Base-by-base conservation (phyloP, 2,797 vertebrate genomes). In the Melanotaenia pygmaea region DNA sequence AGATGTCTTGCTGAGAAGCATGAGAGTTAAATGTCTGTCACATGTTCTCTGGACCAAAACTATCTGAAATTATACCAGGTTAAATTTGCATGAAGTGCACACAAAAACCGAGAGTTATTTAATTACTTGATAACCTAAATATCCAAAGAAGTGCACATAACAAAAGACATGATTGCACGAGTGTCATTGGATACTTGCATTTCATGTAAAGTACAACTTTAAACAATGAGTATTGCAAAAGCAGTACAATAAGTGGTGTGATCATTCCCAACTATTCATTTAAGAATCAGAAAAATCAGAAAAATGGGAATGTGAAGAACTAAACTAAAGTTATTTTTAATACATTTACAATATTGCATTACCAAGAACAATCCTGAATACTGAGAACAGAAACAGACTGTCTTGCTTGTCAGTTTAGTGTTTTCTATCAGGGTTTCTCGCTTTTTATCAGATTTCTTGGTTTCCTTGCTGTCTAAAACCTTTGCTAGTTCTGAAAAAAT, bases 31-130 rank as follows among this genome's bases (percentile, higher is more conserved):
- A 86, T 80, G 78, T 87, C 80, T 86, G 82, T 86, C 75, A 61
- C 61, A 67, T 80, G 58, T 81, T 86, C 70, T 84, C 61, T 82
- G 75, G 37, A 77, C 22, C 62, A 79, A 76, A 78, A 66, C 54
- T 40, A 57, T 59, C 60, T 50, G 24, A 70, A 79, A 70, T 72
- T 30, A 65, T 45, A 67, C 69, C 50, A 75, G 22, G 86, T 83
- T 78, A 74, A 67, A 85, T 90, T 89, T 84, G 88, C 82, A 86
- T 89, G 16, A 81, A 83, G 76, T 80, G n/a, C 59, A 53, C 65
- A 54, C 51, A 45, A 72, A 67, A 45, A 38, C 8, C 8, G 0
- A 50, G 14, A 12, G n/a, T 22, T 8, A 22, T 50, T 58, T n/a
- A 56, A 45, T 59, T 22, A 66, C 64, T 57, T 78, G 12, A 28